Evolutionary conservation across 1,140 invertebrate genomes (phyloP), one percentile per base, ranked within the genome.

Genomic region (Magallana angulata): DNA sequence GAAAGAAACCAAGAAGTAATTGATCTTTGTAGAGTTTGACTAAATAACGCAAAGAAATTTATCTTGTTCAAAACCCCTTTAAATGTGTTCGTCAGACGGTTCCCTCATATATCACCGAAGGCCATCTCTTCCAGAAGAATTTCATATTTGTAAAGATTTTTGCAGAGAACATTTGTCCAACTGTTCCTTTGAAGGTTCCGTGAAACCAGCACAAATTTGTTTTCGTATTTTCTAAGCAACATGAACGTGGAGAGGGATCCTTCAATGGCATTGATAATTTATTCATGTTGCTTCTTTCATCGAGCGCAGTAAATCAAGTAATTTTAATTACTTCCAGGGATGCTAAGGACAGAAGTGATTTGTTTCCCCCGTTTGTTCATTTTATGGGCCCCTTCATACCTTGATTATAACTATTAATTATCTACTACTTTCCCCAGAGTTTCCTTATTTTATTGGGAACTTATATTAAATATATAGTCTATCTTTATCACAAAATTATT

Each of bases 111-210:
- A 76, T 76, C 68, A 76, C 11, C 36, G 68, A 76, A 76, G 68
- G 68, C 68, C 68, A 76, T 76, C 68, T 76, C 24, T 76, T 16
- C 18, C 36, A 76, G 24, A 76, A 24, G 68, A 76, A 76, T 76
- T 76, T 76, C 68, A 76, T 76, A 76, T 76, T 76, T 76, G 68
- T 76, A 76, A 76, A 76, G 68, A 76, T 76, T 76, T 76, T 76
- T 76, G 68, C 68, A 76, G 68, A 76, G 68, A 76, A 76, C 68
- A 76, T 76, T 76, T 76, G 68, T 76, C 68, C 68, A 30, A 76
- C 68, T 76, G 24, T 76, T 30, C 30, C 68, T 76, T 76, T 76
- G 68, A 76, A 76, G 68, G 68, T 76, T 76, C 24, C 12, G 68
- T 18, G 36, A 24, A 76, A 76, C 24, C 24, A 76, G 68, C 68